Conservation (phyloP, 2,888 invertebrate species). For the Oligia latruncula region DNA sequence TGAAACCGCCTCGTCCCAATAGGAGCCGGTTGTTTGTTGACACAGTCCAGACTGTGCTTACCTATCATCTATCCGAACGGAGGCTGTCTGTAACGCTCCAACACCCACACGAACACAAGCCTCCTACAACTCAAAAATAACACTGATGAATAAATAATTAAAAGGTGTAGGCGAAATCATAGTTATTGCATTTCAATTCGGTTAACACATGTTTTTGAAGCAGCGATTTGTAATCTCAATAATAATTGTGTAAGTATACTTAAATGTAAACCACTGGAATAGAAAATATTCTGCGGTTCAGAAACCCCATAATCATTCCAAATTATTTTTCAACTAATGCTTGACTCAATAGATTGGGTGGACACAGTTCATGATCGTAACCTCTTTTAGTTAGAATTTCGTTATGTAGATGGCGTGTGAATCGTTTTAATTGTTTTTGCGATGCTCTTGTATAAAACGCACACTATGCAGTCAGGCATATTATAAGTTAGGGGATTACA, state of each 20-base stretch:
- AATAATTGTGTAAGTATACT: neutral
- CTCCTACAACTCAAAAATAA: neutral
- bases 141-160: neutral
- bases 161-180: neutral
- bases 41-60: constrained; percentile 17
- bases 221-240: neutral
- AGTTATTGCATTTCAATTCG: neutral
- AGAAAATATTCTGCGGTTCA: neutral
- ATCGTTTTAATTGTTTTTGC: neutral
- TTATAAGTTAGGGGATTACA: too few relatives aligned
- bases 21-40: neutral
- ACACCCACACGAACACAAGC: constrained; percentile 1
- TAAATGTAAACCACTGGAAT: neutral
- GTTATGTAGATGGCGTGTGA: neutral
- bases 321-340: neutral
- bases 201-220: neutral
- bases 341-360: neutral
- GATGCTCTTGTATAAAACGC: too few relatives aligned
- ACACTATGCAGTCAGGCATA: too few relatives aligned
- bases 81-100: neutral
- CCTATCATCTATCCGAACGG: constrained; percentile 11
- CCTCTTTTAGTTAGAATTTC: neutral
- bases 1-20: neutral
- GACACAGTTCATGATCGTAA: neutral
- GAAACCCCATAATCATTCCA: neutral